Evolutionary conservation across 1,140 invertebrate genomes (phyloP), one percentile per base, ranked within the genome.

Genomic region (Bathynomus jamesi): DNA sequence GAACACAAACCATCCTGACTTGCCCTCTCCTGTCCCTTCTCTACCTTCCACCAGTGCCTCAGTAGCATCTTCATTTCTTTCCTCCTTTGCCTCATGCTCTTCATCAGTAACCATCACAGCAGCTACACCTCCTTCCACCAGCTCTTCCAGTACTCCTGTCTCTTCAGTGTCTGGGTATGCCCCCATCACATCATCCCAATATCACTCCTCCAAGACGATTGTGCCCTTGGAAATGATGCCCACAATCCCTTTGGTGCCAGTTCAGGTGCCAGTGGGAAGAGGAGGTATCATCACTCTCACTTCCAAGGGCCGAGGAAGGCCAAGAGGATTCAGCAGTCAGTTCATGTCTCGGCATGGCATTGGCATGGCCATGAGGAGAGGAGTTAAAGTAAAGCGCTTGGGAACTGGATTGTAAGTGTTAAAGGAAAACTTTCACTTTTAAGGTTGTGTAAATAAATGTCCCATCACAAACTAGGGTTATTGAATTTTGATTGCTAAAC

Each of bases 211-310:
- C 32, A 76, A 40, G 27, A 65, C 28, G 21, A 17, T 65, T 21
- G 10, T 73, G 3, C 65, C 63, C 21, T 63, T 67, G 21, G 76
- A 77, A 40, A 77, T 77, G 76, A 77, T 77, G 76, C 76, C 76
- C 1, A 77, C 76, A 24, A 77, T 77, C 24, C 76, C 76, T 25
- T 63, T 77, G 13, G 65, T 77, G 29, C 76, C 76, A 28, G 76
- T 77, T 8, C 72, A 77, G 29, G 72, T 77, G 10, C 71, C 71
- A 7, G 65, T 53, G 63, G 67, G 72, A 24, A 32, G 72, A 27
- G 40, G 69, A 30, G 66, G 69, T 28, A 53, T 63, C 29, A 71
- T 73, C 11, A 67, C 66, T 29, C 28, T 69, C 28, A 67, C 72
- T 31, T 61, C 60, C 69, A 67, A 17, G 64, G 72, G 24, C 66